A percentile compares a stretch with the other conserved stretches of the same genome.
These are phyloP conservation scores for Endomychus coccineus DNA, from an alignment of 2,888 invertebrate genomes.

Conservation along the genomic window DNA sequence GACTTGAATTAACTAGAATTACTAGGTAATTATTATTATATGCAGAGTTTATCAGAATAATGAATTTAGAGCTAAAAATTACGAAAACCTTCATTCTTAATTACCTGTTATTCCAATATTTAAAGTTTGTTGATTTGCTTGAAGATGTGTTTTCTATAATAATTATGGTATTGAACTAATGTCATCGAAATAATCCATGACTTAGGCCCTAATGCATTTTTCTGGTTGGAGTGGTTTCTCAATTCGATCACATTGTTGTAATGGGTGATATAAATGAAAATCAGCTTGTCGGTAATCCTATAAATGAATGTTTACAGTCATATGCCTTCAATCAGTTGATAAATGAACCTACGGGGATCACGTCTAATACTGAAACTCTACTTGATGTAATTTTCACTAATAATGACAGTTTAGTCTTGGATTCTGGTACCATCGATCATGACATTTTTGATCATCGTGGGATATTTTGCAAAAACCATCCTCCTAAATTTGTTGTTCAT, in stretches of 20 bases:
- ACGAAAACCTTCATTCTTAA: too few relatives aligned
- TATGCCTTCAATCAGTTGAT: neutral
- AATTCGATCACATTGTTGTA: neutral
- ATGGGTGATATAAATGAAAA: conserved; percentile 2
- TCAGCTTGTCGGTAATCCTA: neutral
- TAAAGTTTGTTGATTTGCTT: too few relatives aligned
- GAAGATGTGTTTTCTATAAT: too few relatives aligned
- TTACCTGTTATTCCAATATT: too few relatives aligned
- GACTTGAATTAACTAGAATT: too few relatives aligned
- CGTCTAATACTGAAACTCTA: neutral
- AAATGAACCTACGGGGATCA: neutral
- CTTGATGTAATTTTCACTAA: conserved; percentile 2
- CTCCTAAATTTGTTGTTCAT: neutral
- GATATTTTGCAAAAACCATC: neutral
- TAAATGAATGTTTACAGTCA: neutral
- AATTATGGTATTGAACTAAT: too few relatives aligned
- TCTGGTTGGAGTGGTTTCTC: neutral
- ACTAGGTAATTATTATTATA: too few relatives aligned
- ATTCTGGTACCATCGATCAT: conserved; percentile 1
- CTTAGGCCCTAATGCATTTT: too few relatives aligned
- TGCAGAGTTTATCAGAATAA: too few relatives aligned
- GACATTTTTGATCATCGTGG: conserved; percentile 1
- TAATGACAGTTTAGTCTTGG: neutral
- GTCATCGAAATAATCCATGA: too few relatives aligned
- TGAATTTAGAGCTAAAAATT: too few relatives aligned